Percentiles rank a stretch among this genome's conserved stretches.
These are phyloP conservation scores for Scartelaos histophorus DNA, from an alignment of 2,113 vertebrate genomes.

Conservation along the genomic window DNA sequence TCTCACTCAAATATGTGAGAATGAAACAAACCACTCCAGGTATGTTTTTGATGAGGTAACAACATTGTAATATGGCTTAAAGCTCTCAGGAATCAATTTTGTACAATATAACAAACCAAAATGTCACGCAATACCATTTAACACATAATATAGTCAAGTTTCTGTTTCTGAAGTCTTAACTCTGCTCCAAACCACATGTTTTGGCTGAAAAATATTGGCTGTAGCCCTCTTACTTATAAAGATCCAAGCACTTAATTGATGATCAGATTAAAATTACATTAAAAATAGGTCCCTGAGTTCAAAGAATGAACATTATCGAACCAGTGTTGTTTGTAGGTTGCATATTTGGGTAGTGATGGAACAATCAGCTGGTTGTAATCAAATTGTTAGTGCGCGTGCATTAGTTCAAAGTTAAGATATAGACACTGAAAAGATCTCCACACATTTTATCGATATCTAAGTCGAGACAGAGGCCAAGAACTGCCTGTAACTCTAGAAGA, in stretches of 20 bases:
- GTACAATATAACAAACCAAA: too few species aligned
- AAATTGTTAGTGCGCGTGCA: neutral
- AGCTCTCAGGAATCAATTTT: too few species aligned
- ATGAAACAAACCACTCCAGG: too few species aligned
- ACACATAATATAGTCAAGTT: too few species aligned
- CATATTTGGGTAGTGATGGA: neutral
- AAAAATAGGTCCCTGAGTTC: too few species aligned
- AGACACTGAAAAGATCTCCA: slow-evolving; percentile 31
- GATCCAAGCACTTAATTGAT: neutral
- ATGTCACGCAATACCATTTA: too few species aligned
- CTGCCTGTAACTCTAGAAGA: slow-evolving; percentile 65
- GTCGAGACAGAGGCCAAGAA: slow-evolving; percentile 49
- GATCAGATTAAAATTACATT: too few species aligned
- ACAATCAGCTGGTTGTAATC: neutral
- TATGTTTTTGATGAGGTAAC: too few species aligned
- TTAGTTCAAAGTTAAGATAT: slow-evolving; percentile 4
- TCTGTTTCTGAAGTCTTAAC: too few species aligned
- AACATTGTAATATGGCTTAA: too few species aligned
- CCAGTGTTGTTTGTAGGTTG: neutral
- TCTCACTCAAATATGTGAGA: too few species aligned
- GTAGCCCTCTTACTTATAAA: neutral
- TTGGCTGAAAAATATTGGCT: neutral
- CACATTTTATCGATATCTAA: slow-evolving; percentile 51
- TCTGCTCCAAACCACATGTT: neutral
- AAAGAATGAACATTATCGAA: neutral